Evolutionary conservation across 2,888 invertebrate genomes (phyloP), one percentile per base, ranked within the genome.

Genomic region (Archips xylosteana): DNA sequence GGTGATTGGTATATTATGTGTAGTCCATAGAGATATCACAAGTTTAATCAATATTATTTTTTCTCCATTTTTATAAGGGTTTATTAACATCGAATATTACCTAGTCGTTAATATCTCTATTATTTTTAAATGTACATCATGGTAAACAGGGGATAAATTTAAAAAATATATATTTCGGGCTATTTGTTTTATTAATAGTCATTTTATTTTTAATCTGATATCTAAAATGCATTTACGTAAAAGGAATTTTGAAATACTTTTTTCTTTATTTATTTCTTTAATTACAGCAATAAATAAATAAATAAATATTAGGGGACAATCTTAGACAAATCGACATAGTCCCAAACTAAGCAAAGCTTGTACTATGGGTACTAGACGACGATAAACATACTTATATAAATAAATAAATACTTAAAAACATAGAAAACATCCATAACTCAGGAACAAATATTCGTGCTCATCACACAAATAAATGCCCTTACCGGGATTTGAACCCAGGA

Each of bases 21-120:
- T 32, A 9, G 2, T 13, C 49, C n/a, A 49, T 9, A 45, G 45
- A 8, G 32, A 57, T 4, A 32, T 32, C 32, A 57, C 57, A 57
- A 23, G 4, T 32, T 57, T 57, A 32, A 57, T 32, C 9, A 57
- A 54, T 15, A n/a, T 49, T 49, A 49, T 49, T 49, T n/a, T 49
- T 13, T n/a, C 6, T n/a, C 47, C 3, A 49, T 49, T n/a, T 49
- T 13, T 49, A 49, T 49, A n/a, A n/a, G 5, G 49, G 45, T 49
- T 72, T 73, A 12, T 69, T 69, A 65, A 74, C 73, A 74, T 69
- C 73, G 73, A 74, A 74, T 61, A 74, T 74, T 70, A 42, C 64
- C 70, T 74, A 70, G 74, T 74, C 65, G 59, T 64, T 65, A 70
- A 72, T 67, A 61, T 65, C 51, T 70, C 60, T 74, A 60, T 60